These are phyloP conservation scores for Drosophila birchii DNA, from an alignment of 2,888 invertebrate genomes.

Conservation along the genomic window DNA sequence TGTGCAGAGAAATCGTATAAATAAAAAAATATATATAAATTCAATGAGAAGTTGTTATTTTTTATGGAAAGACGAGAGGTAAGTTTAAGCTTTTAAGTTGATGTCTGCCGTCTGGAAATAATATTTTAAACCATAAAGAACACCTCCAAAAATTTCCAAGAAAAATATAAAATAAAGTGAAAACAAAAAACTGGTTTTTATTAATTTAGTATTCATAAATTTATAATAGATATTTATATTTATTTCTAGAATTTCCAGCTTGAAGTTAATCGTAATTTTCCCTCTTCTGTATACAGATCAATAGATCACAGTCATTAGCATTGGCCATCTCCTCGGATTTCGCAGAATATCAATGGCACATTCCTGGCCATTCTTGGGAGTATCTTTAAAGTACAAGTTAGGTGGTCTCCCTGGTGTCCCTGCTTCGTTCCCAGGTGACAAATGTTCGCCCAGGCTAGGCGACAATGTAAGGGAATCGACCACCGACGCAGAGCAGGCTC, in stretches of 20 bases:
- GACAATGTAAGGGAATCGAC: conserved; percentile 48
- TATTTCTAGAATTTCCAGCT: neutral
- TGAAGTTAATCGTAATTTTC: neutral
- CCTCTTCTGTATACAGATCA: neutral
- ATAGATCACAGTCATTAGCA: conserved; percentile 21
- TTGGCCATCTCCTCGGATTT: conserved; percentile 8
- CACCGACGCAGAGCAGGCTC: conserved; percentile 32
- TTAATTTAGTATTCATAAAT: neutral
- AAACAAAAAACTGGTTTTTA: neutral
- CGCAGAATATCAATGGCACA: conserved; percentile 47
- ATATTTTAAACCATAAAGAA: neutral
- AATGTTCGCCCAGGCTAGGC: conserved; percentile 59
- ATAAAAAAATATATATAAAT: conserved; percentile 77
- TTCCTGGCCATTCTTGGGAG: conserved; percentile 25
- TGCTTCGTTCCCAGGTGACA: conserved; percentile 54
- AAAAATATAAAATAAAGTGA: neutral
- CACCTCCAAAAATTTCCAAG: neutral
- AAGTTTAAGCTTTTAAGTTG: neutral
- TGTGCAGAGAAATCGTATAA: conserved; percentile 72
- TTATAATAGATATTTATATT: neutral
- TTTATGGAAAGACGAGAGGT: neutral
- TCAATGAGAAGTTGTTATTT: conserved; percentile 9
- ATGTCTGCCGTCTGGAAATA: neutral
- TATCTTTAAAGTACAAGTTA: conserved; percentile 20
- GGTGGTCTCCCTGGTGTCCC: conserved; percentile 53